Evolutionary conservation across 2,888 invertebrate species (phyloP), one percentile per base, ranked within the genome.

Genomic region (Noctua comes): DNA sequence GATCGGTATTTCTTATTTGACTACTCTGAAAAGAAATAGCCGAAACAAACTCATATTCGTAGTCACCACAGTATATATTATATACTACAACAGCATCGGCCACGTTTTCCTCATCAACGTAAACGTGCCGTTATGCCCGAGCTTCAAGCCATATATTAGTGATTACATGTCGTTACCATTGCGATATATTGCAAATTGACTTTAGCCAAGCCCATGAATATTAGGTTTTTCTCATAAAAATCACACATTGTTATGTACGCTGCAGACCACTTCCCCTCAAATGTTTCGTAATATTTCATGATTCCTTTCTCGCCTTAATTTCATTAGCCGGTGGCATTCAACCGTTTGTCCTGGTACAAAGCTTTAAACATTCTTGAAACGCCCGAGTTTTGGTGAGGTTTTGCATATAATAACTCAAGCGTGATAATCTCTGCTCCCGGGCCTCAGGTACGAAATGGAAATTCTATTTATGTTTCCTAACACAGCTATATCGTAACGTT

Each of bases 331-430:
- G 79, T 87, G 85, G 86, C 85, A 86, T 89, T 81, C 82, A 81
- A 86, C 76, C 84, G 86, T 79, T 81, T 79, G 88, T 88, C 86
- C 82, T 85, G 79, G 86, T 85, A 91, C 88, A 89, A 88, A 89
- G 88, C 86, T 82, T 86, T 88, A 89, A 90, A 88, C 87, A 90
- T 89, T 91, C 89, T 87, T 88, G 87, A 88, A 89, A 89, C 84
- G 88, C 89, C 84, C 88, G 83, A 89, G 84, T 89, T 90, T 90
- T 89, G 90, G 86, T 88, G 84, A 88, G 91, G 91, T 91, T 92
- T 91, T 88, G 89, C 89, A 90, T 90, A 90, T 90, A 92, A 91
- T 90, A 92, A 91, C 87, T 92, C 88, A 89, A 92, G 91, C 91
- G 89, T 90, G 91, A 91, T 92, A 93, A 93, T 93, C 91, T 90